These are phyloP conservation scores for Panurus biarmicus DNA, from an alignment of 2,113 vertebrate species.

Conservation along the genomic window DNA sequence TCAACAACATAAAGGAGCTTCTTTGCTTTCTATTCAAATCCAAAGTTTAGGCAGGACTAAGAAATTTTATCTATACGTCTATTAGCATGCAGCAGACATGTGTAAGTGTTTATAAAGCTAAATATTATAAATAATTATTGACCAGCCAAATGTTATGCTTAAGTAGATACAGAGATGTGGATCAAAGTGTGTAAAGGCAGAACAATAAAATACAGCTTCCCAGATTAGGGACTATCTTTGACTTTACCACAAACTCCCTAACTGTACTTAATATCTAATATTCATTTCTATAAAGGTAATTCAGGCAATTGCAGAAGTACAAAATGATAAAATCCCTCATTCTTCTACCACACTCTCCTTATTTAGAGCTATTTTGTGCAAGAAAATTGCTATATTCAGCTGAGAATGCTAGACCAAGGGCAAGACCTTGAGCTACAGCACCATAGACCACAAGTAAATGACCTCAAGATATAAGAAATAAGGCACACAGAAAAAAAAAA, in stretches of 20 bases:
- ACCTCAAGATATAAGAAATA: background rate
- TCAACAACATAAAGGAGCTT: background rate
- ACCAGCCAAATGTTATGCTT: background rate
- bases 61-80: background rate
- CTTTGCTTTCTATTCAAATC: background rate
- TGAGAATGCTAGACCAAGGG: background rate
- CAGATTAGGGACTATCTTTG: fast-evolving
- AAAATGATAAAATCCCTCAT: background rate
- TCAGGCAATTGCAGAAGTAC: background rate
- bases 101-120: background rate
- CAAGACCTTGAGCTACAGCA: background rate
- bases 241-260: background rate
- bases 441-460: background rate
- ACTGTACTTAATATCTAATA: background rate
- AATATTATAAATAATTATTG: background rate
- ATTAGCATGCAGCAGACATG: background rate
- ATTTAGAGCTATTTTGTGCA: background rate
- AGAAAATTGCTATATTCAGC: background rate
- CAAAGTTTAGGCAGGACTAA: background rate
- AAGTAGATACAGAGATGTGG: background rate
- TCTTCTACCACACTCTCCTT: background rate
- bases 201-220: background rate
- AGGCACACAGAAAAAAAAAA: background rate
- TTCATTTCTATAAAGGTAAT: background rate
- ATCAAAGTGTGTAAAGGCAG: background rate